Conservation (phyloP, 1,140 invertebrate genomes). For the Hylaeus volcanicus region DNA sequence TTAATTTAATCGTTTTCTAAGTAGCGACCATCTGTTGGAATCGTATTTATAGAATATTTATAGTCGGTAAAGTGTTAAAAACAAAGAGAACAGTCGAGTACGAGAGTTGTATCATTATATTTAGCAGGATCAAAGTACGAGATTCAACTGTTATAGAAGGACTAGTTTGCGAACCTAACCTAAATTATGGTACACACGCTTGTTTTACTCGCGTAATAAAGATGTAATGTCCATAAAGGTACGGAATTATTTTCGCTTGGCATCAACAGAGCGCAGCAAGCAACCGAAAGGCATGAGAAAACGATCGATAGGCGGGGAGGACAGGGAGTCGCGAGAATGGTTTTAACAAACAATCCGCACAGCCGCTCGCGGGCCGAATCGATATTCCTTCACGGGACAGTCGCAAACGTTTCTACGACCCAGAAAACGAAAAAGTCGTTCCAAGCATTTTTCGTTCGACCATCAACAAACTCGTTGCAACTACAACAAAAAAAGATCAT, state of each 20-base stretch:
- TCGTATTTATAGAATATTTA: too few relatives aligned
- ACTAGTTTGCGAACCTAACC: too few relatives aligned
- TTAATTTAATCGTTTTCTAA: too few relatives aligned
- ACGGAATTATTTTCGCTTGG: neutral
- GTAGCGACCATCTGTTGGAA: too few relatives aligned
- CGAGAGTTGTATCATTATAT: too few relatives aligned
- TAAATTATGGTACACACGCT: too few relatives aligned
- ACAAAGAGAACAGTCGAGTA: too few relatives aligned
- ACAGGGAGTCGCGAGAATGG: neutral
- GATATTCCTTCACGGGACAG: slow-evolving; percentile 38
- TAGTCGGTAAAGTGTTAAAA: too few relatives aligned
- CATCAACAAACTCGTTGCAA: too few relatives aligned
- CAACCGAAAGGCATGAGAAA: neutral
- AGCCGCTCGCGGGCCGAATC: neutral
- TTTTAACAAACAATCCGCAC: neutral
- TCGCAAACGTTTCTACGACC: neutral
- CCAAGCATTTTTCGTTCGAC: neutral
- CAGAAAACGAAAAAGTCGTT: neutral
- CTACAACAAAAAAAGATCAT: too few relatives aligned
- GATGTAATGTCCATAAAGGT: neutral
- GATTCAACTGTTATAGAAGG: too few relatives aligned
- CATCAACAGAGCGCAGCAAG: neutral
- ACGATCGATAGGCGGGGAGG: neutral
- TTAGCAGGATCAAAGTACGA: too few relatives aligned
- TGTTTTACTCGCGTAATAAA: neutral